A percentile compares a stretch with the other conserved stretches of the same genome.
These are phyloP conservation scores for Ailuropoda melanoleuca DNA, from an alignment of 2,113 vertebrate species.

Conservation along the genomic window DNA sequence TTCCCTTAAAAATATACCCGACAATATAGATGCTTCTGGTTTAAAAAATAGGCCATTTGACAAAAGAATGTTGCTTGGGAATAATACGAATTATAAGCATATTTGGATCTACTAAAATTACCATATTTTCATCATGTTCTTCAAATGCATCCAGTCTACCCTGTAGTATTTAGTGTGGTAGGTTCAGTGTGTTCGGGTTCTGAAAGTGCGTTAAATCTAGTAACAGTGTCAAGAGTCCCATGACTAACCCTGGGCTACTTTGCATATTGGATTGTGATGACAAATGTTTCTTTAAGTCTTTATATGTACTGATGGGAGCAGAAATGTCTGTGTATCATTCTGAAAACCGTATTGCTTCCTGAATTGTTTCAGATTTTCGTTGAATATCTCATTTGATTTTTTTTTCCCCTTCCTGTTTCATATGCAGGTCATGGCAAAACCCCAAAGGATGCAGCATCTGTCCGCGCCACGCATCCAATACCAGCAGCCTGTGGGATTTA, in stretches of 20 bases:
- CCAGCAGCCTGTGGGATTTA: constrained; percentile 99
- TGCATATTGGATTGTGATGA: constrained; percentile 3
- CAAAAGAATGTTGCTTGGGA: not conserved
- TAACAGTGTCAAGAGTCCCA: not conserved
- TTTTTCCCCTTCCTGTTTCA: constrained; percentile 33
- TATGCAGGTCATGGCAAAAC: constrained; percentile 97
- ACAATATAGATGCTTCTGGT: not conserved
- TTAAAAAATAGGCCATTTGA: constrained; percentile 33
- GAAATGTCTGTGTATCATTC: not conserved
- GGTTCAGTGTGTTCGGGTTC: not conserved
- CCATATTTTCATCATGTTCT: not conserved
- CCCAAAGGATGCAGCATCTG: constrained; percentile 98
- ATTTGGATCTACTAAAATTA: constrained; percentile 45
- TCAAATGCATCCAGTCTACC: not conserved
- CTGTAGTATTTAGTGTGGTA: not conserved
- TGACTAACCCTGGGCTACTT: not conserved
- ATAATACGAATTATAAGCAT: constrained; percentile 5
- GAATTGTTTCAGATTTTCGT: constrained; percentile 34
- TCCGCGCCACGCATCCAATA: constrained; percentile 98
- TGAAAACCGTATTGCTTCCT: not conserved
- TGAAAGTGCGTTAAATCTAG: not conserved
- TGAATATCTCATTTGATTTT: constrained; percentile 35
- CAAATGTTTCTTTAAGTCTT: constrained; percentile 26
- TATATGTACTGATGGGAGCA: not conserved
- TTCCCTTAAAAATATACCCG: constrained; percentile 48